Conservation (phyloP, 2,888 invertebrate species). For the Bedellia somnulentella region DNA sequence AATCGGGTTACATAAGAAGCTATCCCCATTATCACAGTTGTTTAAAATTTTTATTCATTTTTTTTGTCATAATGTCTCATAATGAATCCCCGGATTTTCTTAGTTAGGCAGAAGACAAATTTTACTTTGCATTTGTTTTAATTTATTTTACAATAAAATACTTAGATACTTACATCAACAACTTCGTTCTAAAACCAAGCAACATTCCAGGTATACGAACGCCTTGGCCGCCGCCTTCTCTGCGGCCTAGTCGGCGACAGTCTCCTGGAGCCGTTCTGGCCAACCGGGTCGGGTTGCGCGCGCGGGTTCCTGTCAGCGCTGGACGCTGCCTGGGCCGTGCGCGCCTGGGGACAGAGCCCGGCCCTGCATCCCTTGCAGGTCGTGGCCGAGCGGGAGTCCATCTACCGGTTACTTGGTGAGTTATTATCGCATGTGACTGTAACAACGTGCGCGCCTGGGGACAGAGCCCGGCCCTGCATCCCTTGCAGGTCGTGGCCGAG, state of each 20-base stretch:
- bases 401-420: constrained; percentile 73
- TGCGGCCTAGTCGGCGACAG: constrained; percentile 95
- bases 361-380: constrained; percentile 77
- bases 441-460: constrained; percentile 85
- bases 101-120: no score
- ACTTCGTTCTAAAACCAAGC: no score
- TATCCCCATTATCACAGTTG: no score
- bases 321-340: constrained; percentile 95
- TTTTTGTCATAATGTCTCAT: no score
- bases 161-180: no score
- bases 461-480: constrained; percentile 61
- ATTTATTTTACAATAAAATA: no score
- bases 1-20: no score
- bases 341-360: constrained; percentile 72
- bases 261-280: constrained; percentile 97
- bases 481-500: constrained; percentile 88
- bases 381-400: constrained; percentile 91
- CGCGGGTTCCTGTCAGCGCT: constrained; percentile 94
- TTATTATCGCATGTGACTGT: no score
- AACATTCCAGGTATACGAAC: constrained; percentile 44
- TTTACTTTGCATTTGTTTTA: no score
- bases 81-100: no score
- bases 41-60: no score
- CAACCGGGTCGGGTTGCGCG: constrained; percentile 97
- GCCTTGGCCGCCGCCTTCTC: constrained; percentile 75